Conservation (phyloP, 2,797 vertebrate genomes). For the Rhinogobio ventralis region DNA sequence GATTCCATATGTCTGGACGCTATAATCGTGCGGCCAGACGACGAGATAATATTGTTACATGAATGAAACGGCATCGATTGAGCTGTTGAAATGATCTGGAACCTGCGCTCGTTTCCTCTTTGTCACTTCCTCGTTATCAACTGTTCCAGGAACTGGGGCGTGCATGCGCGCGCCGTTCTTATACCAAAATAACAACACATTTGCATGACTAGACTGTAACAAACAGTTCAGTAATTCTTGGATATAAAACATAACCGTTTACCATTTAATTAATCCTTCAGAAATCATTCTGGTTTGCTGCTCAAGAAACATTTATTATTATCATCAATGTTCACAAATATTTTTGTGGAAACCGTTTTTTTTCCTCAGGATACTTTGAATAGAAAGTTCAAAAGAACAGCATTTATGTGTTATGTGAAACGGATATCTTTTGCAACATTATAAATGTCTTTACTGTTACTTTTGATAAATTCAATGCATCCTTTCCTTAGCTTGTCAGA, state of each 20-base stretch:
- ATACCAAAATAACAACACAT: constrained; percentile 22
- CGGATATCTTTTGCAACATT: not conserved
- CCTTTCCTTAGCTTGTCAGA: not conserved
- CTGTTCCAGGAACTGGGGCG: constrained; percentile 78
- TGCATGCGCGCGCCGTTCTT: not conserved
- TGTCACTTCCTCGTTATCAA: constrained; percentile 79
- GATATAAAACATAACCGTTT: not conserved
- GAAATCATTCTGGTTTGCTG: not conserved
- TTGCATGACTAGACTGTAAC: not conserved
- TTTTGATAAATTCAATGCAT: not conserved
- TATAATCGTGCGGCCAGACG: not conserved
- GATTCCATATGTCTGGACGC: not conserved
- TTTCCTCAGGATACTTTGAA: not conserved
- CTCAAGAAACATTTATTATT: not conserved
- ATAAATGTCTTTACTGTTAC: not conserved
- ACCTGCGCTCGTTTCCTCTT: constrained; percentile 72
- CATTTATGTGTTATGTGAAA: not conserved
- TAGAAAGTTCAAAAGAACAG: not conserved
- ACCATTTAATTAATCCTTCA: not conserved
- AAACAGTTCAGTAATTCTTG: constrained; percentile 2
- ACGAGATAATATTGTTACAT: not conserved
- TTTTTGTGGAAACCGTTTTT: not conserved
- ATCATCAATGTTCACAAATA: not conserved
- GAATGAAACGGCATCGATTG: constrained; percentile 10
- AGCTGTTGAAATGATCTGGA: constrained; percentile 44